Conservation (phyloP, 2,113 vertebrate species). For the Festucalex cinctus region DNA sequence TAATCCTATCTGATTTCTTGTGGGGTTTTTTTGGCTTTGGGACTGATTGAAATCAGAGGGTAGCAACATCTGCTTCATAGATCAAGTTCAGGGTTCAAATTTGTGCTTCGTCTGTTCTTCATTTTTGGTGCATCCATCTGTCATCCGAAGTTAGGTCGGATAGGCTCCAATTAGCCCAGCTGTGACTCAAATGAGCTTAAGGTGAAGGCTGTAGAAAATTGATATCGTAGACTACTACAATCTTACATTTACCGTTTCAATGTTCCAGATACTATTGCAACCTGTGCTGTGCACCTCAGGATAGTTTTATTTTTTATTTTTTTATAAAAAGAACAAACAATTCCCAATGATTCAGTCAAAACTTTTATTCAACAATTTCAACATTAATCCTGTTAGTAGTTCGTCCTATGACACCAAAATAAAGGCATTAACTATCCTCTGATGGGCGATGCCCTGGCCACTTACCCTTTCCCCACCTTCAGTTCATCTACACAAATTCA, state of each 20-base stretch:
- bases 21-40: neutral
- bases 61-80: neutral
- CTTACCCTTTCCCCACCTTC: slow-evolving; percentile 63
- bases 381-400: slow-evolving; percentile 51
- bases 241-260: too few relatives aligned
- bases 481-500: slow-evolving; percentile 86
- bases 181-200: too few relatives aligned
- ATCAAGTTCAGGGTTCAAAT: neutral
- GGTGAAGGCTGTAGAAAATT: too few relatives aligned
- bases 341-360: slow-evolving; percentile 35
- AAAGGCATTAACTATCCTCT: slow-evolving; percentile 50
- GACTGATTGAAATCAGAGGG: neutral
- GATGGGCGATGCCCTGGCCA: slow-evolving; percentile 57
- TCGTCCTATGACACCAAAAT: slow-evolving; percentile 43
- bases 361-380: slow-evolving; percentile 69
- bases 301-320: too few relatives aligned
- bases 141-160: too few relatives aligned
- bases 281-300: too few relatives aligned
- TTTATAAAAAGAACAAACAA: neutral
- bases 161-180: too few relatives aligned
- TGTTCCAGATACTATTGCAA: too few relatives aligned
- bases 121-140: too few relatives aligned
- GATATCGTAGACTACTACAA: too few relatives aligned
- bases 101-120: neutral
- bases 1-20: neutral